Percentiles rank a stretch among this genome's conserved stretches.
phyloP scores from a whole-genome alignment of 2,113 vertebrate species.

The Ancistrus triradiatus region DNA sequence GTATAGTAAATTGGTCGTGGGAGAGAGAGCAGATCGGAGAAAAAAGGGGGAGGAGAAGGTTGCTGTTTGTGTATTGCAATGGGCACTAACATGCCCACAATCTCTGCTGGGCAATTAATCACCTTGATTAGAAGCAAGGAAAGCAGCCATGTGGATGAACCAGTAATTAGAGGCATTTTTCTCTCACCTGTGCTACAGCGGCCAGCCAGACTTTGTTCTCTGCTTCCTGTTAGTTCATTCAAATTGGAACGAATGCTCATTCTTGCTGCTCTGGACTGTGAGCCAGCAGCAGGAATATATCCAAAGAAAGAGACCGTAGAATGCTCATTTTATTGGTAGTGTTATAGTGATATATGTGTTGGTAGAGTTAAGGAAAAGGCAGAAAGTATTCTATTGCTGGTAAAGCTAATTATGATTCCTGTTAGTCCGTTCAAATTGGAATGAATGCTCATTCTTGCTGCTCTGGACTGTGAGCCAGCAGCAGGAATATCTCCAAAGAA shows the following conservation, averaged over 20 bases:
- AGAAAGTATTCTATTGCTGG: background rate
- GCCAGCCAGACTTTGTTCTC: constrained; percentile 11
- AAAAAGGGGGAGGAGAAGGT: background rate
- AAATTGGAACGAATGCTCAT: background rate
- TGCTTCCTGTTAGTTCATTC: constrained; percentile 7
- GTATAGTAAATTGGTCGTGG: constrained; percentile 46
- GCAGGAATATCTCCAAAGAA: no score
- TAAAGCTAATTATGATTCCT: constrained; percentile 1
- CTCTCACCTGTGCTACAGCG: constrained; percentile 46
- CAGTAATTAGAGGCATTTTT: constrained; percentile 54
- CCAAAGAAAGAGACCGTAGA: no score
- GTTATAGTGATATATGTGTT: no score
- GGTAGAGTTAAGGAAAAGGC: background rate
- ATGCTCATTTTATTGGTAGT: no score
- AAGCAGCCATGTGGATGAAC: constrained; percentile 38
- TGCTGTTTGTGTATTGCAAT: constrained; percentile 46
- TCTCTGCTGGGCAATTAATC: constrained; percentile 53
- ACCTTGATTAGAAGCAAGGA: constrained; percentile 38
- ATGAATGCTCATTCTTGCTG: background rate
- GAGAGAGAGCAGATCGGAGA: constrained; percentile 2
- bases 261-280: background rate
- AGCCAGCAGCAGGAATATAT: no score
- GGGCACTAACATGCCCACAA: constrained; percentile 40
- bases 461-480: background rate
- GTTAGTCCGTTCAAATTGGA: background rate